Conservation (phyloP, 2,888 invertebrate species). For the Eristalis intricaria region DNA sequence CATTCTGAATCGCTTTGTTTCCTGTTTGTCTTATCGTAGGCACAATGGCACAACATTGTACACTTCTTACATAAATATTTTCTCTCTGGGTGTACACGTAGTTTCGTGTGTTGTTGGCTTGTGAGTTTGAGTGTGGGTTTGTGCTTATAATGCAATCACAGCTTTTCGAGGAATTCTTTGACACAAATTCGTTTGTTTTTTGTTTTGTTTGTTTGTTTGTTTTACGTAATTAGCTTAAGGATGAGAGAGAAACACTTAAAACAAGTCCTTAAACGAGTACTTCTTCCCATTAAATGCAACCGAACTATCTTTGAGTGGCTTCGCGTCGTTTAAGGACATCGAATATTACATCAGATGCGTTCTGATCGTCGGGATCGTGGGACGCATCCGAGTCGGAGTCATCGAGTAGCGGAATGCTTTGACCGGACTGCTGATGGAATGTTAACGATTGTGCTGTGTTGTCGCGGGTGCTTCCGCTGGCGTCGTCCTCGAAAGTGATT, state of each 20-base stretch:
- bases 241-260: conserved; percentile 6
- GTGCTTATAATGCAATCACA: conserved; percentile 61
- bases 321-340: conserved; percentile 84
- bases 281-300: conserved; percentile 10
- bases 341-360: conserved; percentile 82
- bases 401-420: conserved; percentile 79
- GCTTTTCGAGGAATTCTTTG: conserved; percentile 53
- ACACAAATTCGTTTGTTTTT: conserved; percentile 36
- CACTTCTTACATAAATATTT: not conserved
- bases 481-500: conserved; percentile 73
- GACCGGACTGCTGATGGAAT: conserved; percentile 74
- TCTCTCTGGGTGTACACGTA: not conserved
- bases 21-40: not conserved
- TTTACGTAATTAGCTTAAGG: not conserved
- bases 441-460: conserved; percentile 44
- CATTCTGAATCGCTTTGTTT: not conserved
- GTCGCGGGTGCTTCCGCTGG: conserved; percentile 73
- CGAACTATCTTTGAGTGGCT: conserved; percentile 61
- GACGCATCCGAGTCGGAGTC: conserved; percentile 80
- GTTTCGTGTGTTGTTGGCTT: not conserved
- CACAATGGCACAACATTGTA: conserved; percentile 11
- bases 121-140: conserved; percentile 33
- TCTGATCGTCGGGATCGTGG: conserved; percentile 81
- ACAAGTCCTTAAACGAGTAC: not conserved
- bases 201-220: conserved; percentile 5